phyloP scores from a whole-genome alignment of 2,797 vertebrate species.

The Enteromius trimaculatus region DNA sequence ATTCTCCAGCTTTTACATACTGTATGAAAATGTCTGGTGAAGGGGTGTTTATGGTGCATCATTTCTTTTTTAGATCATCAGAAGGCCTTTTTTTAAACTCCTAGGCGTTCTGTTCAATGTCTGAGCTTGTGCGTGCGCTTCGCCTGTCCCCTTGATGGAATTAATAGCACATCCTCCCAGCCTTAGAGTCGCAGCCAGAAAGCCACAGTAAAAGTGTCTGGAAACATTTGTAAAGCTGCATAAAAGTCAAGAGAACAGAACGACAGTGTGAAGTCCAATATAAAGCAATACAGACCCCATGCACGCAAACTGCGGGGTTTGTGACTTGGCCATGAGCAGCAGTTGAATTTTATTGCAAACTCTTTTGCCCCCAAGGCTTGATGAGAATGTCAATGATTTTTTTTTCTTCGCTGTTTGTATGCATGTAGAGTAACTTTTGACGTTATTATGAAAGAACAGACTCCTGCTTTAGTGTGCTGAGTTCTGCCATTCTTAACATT shows the following conservation, averaged over 20 bases:
- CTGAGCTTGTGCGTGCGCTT: constrained; percentile 39
- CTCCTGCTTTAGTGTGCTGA: constrained; percentile 4
- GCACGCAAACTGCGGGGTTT: constrained; percentile 52
- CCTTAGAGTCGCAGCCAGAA: constrained; percentile 64
- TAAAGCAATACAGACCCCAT: constrained; percentile 65
- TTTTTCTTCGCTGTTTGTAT: background rate
- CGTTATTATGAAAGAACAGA: background rate
- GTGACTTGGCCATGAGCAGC: constrained; percentile 30
- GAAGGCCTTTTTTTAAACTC: constrained; percentile 15
- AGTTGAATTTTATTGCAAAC: constrained; percentile 26
- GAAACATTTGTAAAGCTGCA: constrained; percentile 60
- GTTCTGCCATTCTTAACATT: constrained; percentile 10
- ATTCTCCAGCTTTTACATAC: background rate
- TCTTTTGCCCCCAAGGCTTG: background rate
- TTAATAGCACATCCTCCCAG: constrained; percentile 56
- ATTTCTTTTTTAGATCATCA: constrained; percentile 21
- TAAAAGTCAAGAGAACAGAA: constrained; percentile 62
- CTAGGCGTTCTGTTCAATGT: constrained; percentile 46
- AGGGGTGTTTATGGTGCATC: constrained; percentile 27
- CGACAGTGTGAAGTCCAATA: constrained; percentile 57
- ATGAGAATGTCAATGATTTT: background rate
- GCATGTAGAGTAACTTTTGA: background rate
- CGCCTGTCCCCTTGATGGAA: constrained; percentile 46
- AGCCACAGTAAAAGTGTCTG: constrained; percentile 62
- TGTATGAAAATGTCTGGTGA: constrained; percentile 6